Conservation (phyloP, 1,140 invertebrate genomes). For the Chlorops oryzae region DNA sequence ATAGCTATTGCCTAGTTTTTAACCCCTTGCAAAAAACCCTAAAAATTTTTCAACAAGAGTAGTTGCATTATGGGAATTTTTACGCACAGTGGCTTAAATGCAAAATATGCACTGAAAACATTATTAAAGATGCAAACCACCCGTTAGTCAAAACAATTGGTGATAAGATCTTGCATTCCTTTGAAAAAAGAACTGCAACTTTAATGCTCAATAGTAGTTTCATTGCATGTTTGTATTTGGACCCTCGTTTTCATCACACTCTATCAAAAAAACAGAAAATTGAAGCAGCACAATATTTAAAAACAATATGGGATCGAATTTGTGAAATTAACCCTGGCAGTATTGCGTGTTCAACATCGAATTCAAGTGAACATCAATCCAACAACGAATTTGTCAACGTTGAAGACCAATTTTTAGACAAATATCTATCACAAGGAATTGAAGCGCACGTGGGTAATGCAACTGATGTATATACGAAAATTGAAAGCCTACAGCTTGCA, state of each 20-base stretch:
- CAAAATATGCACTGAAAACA: slow-evolving; percentile 12
- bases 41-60: slow-evolving; percentile 11
- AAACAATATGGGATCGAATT: slow-evolving; percentile 13
- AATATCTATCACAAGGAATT: slow-evolving; percentile 8
- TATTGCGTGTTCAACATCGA: no score
- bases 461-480: slow-evolving; percentile 10
- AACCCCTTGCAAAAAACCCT: slow-evolving; percentile 12
- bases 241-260: slow-evolving; percentile 15
- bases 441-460: no score
- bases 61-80: slow-evolving; percentile 16
- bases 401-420: slow-evolving; percentile 6
- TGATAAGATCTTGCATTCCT: slow-evolving; percentile 5
- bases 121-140: no score
- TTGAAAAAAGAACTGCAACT: not conserved
- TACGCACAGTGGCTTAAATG: slow-evolving; percentile 15
- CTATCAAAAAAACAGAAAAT: slow-evolving; percentile 3
- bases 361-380: not conserved
- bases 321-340: no score
- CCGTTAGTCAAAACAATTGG: no score
- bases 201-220: not conserved
- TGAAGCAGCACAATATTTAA: slow-evolving; percentile 1
- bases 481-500: slow-evolving; percentile 8
- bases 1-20: slow-evolving; percentile 7
- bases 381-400: slow-evolving; percentile 3
- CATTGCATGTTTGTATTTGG: slow-evolving; percentile 13